Base-by-base conservation (phyloP, 2,888 invertebrate species). In the Parelbella ahira region DNA sequence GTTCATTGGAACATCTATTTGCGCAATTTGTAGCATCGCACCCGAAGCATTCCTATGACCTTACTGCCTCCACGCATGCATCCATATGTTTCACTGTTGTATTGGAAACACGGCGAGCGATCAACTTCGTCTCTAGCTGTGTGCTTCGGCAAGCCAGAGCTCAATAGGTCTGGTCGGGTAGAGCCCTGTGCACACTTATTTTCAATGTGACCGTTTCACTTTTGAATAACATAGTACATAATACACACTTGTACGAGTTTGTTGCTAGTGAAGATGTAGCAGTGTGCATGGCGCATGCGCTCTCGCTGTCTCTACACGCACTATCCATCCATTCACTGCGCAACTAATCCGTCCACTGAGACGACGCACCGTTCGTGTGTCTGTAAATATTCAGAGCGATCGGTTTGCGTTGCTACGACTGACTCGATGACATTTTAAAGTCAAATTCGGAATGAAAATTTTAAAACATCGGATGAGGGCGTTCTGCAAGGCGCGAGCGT, bases 1-100 rank as follows among this genome's bases (percentile, higher is more conserved):
- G 84, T 86, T 86, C 86, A 86, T 83, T 86, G 86, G 86, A 86
- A 83, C 83, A 80, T 86, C 86, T 84, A 84, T 86, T 87, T 83
- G 81, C 81, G 86, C 82, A 84, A 87, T 86, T 80, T 74, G 73
- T 75, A 80, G 67, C 75, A 76, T 76, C 73, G 70, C 73, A 65
- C 69, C 75, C 68, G 72, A 70, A 74, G 67, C 72, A 78, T 80
- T 76, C 70, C 65, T 73, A 74, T 76, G 81, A 82, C 80, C 80
- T 82, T 77, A 60, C 53, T 65, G 64, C 67, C 67, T 63, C 63
- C 54, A 59, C 63, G 49, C 51, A 38, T 55, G 53, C 52, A 53
- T 45, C 51, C 44, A 42, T 49, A 33, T 47, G 34, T 45, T 50
- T 12, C 27, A 3, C 8, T 27, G 3, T 30, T 19, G 19, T 6